A percentile compares a stretch with the other conserved stretches of the same genome.
Evolutionary conservation across 2,888 invertebrate species (phyloP).

Genomic region (Pseudococcus longispinus): DNA sequence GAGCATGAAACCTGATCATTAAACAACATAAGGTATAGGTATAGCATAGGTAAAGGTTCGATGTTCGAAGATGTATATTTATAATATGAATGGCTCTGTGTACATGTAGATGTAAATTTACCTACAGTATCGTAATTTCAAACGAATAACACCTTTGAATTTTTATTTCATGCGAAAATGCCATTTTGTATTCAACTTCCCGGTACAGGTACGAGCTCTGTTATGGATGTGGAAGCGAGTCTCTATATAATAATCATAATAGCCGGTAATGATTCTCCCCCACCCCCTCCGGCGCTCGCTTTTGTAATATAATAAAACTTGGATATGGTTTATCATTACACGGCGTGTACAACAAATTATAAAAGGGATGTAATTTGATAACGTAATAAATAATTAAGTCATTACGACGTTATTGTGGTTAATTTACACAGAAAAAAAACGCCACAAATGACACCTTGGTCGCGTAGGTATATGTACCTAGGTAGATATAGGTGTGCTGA

Average conservation of each 20-base stretch:
- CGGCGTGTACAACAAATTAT: background rate
- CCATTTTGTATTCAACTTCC: conserved; percentile 44
- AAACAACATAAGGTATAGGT: no score
- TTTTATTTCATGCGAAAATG: conserved; percentile 49
- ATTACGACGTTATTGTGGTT: conserved; percentile 47
- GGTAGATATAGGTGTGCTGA: no score
- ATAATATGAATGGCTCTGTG: no score
- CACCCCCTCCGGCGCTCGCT: background rate
- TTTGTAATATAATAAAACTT: conserved; percentile 8
- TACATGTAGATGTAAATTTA: background rate
- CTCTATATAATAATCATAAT: background rate
- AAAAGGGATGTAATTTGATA: conserved; percentile 47
- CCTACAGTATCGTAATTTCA: conserved; percentile 27
- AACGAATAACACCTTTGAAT: conserved; percentile 46
- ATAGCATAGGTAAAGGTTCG: no score
- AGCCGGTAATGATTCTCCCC: conserved; percentile 23
- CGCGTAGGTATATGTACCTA: background rate
- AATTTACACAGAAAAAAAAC: conserved; percentile 14
- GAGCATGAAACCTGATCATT: background rate
- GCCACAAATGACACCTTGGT: background rate
- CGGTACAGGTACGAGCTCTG: background rate
- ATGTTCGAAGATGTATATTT: background rate
- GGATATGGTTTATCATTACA: conserved; percentile 50
- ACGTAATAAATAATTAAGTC: conserved; percentile 51
- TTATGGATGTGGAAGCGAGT: background rate